Base-by-base conservation (phyloP, 2,888 invertebrate genomes). In the Apotomis turbidana region DNA sequence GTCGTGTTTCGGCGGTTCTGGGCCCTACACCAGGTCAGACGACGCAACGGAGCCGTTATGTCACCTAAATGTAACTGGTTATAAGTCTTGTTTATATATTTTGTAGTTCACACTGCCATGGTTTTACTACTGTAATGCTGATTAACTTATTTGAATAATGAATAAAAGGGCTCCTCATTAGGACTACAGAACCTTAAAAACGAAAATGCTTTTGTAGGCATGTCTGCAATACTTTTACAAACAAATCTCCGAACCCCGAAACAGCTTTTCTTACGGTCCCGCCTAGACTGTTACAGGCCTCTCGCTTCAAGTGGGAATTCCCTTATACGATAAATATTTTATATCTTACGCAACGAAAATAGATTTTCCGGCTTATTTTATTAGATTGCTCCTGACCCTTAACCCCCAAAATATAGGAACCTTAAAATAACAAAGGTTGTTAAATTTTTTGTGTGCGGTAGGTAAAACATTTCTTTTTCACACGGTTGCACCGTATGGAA, bases 311-410 rank as follows among this genome's bases (percentile, higher is more conserved):
- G 54, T 59, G 52, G 58, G 12, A 70, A 64, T 64, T 66, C 64
- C 59, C n/a, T 59, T 15, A 60, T 54, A 49, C 60, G 46, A 66
- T 71, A 66, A 71, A 71, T 66, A 66, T 66, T 60, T 71, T 66
- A 66, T 71, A 60, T 59, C 70, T 60, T 38, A 38, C 54, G 60
- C 66, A 15, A 60, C 44, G 60, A 60, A 71, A 71, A 71, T 71
- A 71, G 60, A 71, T 55, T 71, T 66, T 66, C 36, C 52, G 60
- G 59, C 13, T 63, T 62, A 70, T 70, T 70, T 70, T 63, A 54
- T 59, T 59, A 70, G 58, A 64, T 58, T 64, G 63, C 63, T 52
- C 36, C 59, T 64, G 52, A 36, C 64, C 44, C 63, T 63, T 63
- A 51, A 49, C 15, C 58, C 44, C 64, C 44, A 9, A 27, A 62